Conservation (phyloP, 1,140 invertebrate species). For the Phenacoccus solenopsis region DNA sequence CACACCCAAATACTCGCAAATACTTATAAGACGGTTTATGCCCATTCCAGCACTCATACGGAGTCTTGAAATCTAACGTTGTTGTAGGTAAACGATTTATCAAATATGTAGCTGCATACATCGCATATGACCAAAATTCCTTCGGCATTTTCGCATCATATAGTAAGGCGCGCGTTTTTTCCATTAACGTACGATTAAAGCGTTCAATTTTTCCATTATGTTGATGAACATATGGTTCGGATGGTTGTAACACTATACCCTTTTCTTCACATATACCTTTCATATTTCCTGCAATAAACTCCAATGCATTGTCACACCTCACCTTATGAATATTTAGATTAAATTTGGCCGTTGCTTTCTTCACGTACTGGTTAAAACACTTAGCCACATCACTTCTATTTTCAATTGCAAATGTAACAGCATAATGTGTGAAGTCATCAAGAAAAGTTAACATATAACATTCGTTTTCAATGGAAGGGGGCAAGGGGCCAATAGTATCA, state of each 20-base stretch:
- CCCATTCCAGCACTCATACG: conserved; percentile 31
- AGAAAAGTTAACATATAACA: neutral
- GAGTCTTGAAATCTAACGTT: conserved; percentile 32
- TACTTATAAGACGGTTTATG: conserved; percentile 29
- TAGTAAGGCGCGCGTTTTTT: neutral
- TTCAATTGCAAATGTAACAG: neutral
- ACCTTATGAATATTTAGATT: neutral
- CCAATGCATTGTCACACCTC: neutral
- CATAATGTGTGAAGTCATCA: neutral
- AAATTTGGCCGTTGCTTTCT: neutral
- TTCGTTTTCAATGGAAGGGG: neutral
- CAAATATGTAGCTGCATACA: conserved; percentile 26
- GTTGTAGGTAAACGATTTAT: conserved; percentile 31
- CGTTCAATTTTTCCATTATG: neutral
- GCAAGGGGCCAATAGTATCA: neutral
- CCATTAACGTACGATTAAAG: neutral
- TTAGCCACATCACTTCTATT: neutral
- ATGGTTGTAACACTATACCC: too few species aligned
- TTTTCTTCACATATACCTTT: neutral
- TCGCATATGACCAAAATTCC: neutral
- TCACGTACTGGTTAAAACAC: neutral
- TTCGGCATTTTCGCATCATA: neutral
- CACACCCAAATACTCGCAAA: neutral
- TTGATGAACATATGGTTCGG: too few species aligned
- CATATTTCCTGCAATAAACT: neutral